phyloP scores from a whole-genome alignment of 2,113 vertebrate species.

The human region DNA sequence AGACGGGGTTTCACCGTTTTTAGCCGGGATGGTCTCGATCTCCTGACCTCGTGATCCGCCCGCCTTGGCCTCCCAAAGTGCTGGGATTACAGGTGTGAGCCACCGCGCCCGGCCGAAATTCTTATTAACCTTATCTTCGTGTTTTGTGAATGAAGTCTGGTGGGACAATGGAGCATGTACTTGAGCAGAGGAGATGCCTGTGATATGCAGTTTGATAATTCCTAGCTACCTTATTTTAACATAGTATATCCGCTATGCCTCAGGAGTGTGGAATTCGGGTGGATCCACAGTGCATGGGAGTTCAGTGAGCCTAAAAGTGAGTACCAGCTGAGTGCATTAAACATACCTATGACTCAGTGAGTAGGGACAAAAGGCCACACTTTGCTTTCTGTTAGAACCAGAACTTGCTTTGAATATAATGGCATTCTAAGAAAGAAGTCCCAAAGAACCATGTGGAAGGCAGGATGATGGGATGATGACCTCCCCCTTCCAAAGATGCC shows the following conservation, averaged over 20 bases:
- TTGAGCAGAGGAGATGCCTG: not conserved
- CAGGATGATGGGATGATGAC: not conserved
- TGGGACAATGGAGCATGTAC: not conserved
- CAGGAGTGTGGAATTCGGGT: no score
- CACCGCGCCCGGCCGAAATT: no score
- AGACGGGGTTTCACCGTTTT: no score
- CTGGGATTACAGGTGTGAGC: no score
- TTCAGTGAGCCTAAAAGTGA: not conserved
- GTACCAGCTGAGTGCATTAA: no score
- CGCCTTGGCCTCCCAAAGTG: no score
- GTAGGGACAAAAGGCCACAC: not conserved
- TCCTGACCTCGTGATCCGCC: no score
- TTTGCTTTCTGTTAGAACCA: not conserved
- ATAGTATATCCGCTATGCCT: fast-evolving
- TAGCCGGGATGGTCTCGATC: no score
- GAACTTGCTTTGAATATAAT: not conserved
- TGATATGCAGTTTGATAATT: no score
- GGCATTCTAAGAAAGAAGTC: not conserved
- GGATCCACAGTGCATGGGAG: no score
- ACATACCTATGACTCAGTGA: not conserved
- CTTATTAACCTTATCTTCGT: not conserved
- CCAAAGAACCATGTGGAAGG: not conserved
- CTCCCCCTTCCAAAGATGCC: not conserved
- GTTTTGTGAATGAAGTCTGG: not conserved
- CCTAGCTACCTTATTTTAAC: no score